Percentiles rank a stretch among this genome's conserved stretches.
Conservation (phyloP, 2,888 invertebrate genomes). For the Apamea sordens region DNA sequence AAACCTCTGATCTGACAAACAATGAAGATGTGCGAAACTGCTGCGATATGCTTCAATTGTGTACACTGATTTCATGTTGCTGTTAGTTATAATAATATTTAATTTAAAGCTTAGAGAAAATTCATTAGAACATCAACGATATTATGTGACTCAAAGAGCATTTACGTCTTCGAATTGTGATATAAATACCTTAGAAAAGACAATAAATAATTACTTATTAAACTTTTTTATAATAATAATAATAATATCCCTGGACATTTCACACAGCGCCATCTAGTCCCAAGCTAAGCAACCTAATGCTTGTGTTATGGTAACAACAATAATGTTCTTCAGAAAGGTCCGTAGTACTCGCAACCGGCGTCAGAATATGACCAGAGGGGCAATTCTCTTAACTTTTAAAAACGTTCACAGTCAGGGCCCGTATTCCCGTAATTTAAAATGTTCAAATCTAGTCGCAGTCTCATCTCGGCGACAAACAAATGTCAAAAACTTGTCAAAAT, state of each 20-base stretch:
- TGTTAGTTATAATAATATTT: not conserved
- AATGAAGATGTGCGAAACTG: not conserved
- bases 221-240: too few relatives aligned
- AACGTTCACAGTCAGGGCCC: too few relatives aligned
- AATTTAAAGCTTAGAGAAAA: not conserved
- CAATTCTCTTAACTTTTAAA: too few relatives aligned
- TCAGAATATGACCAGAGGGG: not conserved
- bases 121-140: not conserved
- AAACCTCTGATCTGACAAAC: constrained; percentile 2
- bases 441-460: too few relatives aligned
- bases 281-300: too few relatives aligned
- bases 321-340: not conserved
- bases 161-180: not conserved
- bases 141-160: not conserved
- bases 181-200: not conserved
- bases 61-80: not conserved
- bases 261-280: too few relatives aligned
- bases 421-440: too few relatives aligned
- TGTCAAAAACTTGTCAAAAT: too few relatives aligned
- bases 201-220: not conserved
- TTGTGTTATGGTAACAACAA: too few relatives aligned
- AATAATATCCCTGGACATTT: too few relatives aligned
- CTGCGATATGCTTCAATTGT: not conserved
- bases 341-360: not conserved
- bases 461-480: too few relatives aligned